phyloP scores from a whole-genome alignment of 2,888 invertebrate species.

The Leuctra nigra region DNA sequence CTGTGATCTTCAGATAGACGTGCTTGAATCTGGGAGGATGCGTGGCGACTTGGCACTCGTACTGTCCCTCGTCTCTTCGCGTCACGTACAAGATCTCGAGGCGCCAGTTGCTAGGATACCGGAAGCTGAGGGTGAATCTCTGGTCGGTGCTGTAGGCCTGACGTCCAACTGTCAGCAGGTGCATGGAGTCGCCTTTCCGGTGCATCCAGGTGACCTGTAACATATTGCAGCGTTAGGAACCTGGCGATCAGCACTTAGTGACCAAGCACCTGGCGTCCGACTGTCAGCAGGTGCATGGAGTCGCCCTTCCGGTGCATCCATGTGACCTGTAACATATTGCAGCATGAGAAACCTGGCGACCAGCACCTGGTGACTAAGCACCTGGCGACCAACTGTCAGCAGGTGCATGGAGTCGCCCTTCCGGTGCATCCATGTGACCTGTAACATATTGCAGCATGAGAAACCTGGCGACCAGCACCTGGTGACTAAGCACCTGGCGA shows the following conservation, averaged over 20 bases:
- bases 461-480: not conserved
- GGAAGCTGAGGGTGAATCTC: conserved; percentile 50
- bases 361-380: not conserved
- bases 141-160: conserved; percentile 52
- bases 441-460: conserved; percentile 26
- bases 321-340: conserved; percentile 49
- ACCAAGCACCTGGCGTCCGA: conserved; percentile 48
- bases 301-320: conserved; percentile 52
- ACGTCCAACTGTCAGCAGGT: conserved; percentile 51
- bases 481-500: not conserved
- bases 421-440: conserved; percentile 56
- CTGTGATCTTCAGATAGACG: conserved; percentile 51
- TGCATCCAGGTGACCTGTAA: conserved; percentile 55
- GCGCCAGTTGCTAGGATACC: conserved; percentile 56
- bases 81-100: conserved; percentile 53
- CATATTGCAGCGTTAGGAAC: not conserved
- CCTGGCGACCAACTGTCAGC: conserved; percentile 50
- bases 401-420: conserved; percentile 50
- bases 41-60: conserved; percentile 58
- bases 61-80: conserved; percentile 53
- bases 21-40: conserved; percentile 54
- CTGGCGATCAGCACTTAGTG: no score
- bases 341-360: not conserved
- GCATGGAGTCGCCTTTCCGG: conserved; percentile 49
- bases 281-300: conserved; percentile 51